Evolutionary conservation across 1,140 invertebrate genomes (phyloP).

Genomic region (Aphidius ervi): DNA sequence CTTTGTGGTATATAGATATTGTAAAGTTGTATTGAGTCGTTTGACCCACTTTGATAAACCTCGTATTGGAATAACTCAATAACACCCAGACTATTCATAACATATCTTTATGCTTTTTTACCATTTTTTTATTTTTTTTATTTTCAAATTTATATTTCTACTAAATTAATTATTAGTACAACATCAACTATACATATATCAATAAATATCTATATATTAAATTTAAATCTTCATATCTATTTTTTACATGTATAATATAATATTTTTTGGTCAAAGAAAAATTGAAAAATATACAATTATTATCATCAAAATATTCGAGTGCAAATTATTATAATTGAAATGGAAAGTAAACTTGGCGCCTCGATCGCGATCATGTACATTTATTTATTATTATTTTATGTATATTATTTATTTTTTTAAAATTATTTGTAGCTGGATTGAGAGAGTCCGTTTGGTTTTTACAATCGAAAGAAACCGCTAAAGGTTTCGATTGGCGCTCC

Average conservation of each 20-base stretch:
- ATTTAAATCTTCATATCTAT: too few relatives aligned
- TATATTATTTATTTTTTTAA: neutral
- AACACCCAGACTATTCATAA: slow-evolving; percentile 32
- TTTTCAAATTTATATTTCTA: too few relatives aligned
- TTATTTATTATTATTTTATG: neutral
- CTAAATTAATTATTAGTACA: too few relatives aligned
- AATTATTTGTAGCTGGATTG: neutral
- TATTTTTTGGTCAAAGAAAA: too few relatives aligned
- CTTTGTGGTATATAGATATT: neutral
- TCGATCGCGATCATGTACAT: neutral
- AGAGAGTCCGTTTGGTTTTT: neutral
- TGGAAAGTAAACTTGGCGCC: slow-evolving; percentile 12
- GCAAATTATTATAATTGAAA: slow-evolving; percentile 4
- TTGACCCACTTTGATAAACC: slow-evolving; percentile 55
- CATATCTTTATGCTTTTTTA: neutral
- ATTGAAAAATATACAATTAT: too few relatives aligned
- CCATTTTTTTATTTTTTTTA: too few relatives aligned
- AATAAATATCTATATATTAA: too few relatives aligned
- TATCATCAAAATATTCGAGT: too few relatives aligned
- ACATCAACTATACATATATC: too few relatives aligned
- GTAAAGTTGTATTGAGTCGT: slow-evolving; percentile 42
- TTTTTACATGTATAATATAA: too few relatives aligned
- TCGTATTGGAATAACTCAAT: slow-evolving; percentile 52
- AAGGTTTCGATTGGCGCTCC: slow-evolving; percentile 25
- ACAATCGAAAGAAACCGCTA: slow-evolving; percentile 19